Evolutionary conservation across 2,797 vertebrate genomes (phyloP).

Genomic region (Adelosebastes latens): DNA sequence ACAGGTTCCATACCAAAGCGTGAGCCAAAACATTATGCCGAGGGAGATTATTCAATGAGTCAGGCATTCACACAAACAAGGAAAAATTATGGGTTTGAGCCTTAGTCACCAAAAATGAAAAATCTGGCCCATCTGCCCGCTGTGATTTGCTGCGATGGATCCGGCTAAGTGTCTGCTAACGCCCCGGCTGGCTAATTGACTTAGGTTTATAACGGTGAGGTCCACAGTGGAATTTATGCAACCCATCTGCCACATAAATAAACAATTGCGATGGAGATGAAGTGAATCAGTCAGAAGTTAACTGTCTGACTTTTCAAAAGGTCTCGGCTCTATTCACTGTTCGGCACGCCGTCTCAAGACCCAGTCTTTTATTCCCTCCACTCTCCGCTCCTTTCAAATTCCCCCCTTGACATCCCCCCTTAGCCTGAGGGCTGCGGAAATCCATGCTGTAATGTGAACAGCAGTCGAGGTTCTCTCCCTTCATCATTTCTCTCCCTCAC

Average conservation of each 20-base stretch:
- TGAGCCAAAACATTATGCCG: constrained; percentile 60
- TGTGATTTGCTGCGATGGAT: constrained; percentile 72
- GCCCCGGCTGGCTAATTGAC: constrained; percentile 78
- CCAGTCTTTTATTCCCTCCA: constrained; percentile 43
- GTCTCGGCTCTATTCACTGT: constrained; percentile 48
- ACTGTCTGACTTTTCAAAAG: constrained; percentile 72
- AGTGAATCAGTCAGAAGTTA: constrained; percentile 71
- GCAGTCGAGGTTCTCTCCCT: constrained; percentile 49
- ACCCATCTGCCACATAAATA: constrained; percentile 80
- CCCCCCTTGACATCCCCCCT: constrained; percentile 45
- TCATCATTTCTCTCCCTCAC: constrained; percentile 51
- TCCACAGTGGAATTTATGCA: constrained; percentile 71
- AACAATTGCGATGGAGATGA: constrained; percentile 66
- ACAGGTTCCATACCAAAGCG: constrained; percentile 24
- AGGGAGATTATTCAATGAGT: constrained; percentile 72
- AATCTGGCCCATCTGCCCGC: constrained; percentile 75
- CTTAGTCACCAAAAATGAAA: constrained; percentile 73
- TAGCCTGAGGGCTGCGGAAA: constrained; percentile 50
- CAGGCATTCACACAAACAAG: constrained; percentile 71
- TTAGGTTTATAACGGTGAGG: constrained; percentile 71
- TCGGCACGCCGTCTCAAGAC: constrained; percentile 45
- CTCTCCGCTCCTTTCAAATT: constrained; percentile 40
- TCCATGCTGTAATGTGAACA: constrained; percentile 44
- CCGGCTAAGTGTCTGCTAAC: constrained; percentile 70
- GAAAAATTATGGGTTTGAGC: constrained; percentile 68